Conservation (phyloP, 2,888 invertebrate genomes). For the Labia minor region DNA sequence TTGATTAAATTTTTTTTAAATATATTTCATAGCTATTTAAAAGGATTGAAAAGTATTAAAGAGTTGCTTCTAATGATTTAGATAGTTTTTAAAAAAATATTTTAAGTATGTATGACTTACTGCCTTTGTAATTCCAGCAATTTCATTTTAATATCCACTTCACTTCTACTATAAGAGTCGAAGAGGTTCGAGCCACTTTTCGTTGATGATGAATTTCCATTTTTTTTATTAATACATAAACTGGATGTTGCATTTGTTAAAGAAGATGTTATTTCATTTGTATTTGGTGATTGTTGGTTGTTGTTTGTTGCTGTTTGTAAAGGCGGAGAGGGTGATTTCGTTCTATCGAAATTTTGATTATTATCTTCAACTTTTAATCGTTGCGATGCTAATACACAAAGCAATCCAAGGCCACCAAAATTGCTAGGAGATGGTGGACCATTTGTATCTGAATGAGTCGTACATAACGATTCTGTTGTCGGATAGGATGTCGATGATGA, state of each 20-base stretch:
- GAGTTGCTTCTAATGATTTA: no score
- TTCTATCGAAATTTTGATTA: constrained; percentile 27
- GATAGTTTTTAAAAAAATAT: no score
- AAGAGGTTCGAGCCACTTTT: constrained; percentile 24
- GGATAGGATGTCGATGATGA: neutral
- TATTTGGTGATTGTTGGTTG: constrained; percentile 25
- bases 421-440: neutral
- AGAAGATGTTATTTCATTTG: no score
- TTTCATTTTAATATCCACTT: constrained; percentile 60
- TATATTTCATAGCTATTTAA: no score
- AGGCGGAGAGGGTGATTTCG: constrained; percentile 30
- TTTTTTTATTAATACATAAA: constrained; percentile 26
- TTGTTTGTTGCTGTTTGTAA: neutral
- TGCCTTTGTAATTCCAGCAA: constrained; percentile 70
- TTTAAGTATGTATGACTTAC: no score
- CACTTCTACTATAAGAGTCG: neutral
- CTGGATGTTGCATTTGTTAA: no score
- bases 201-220: constrained; percentile 20
- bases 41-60: no score
- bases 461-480: neutral
- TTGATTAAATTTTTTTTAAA: no score
- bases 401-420: constrained; percentile 46
- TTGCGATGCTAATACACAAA: constrained; percentile 77
- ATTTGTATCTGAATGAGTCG: neutral
- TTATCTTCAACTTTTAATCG: constrained; percentile 65